Evolutionary conservation across 2,888 invertebrate species (phyloP), one percentile per base, ranked within the genome.

Genomic region (Marronus borbonicus): DNA sequence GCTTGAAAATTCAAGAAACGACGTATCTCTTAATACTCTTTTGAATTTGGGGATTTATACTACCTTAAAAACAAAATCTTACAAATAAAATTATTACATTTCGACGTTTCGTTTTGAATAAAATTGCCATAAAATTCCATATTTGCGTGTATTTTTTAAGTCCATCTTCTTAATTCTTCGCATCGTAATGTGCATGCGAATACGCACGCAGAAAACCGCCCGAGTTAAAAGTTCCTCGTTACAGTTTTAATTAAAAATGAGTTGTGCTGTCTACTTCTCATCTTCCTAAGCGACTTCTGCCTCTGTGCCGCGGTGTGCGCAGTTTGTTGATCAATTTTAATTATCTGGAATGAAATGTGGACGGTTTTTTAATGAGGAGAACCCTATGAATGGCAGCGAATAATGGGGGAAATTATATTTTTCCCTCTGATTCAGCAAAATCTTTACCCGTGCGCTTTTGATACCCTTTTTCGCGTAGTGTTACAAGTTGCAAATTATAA

Each of bases 341-440:
- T 62, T 65, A 76, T 65, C 65, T 76, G 55, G 72, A 77, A 78
- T 77, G 72, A 72, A 72, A 72, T 72, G 72, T 72, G 72, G 72
- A 72, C 58, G 58, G 60, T 58, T 72, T 72, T 72, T 58, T 58
- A 72, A 72, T 39, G 72, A 60, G 60, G 12, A 58, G 36, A 10
- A 39, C 20, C 39, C 58, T 28, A 58, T 72, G 72, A 72, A 72
- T 58, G 58, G 72, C 58, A 72, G 58, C 58, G 72, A 58, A 58
- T 72, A 72, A 72, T 72, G 72, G 24, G 24, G 20, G 24, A 72
- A 72, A 72, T 72, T 72, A 72, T 58, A 28, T 64, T 69, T 72
- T 72, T 55, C 20, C 20, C 39, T 58, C 58, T 60, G 72, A 58
- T 72, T 58, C 39, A 12, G 58, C 58, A 20, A 58, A 60, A 72